phyloP scores from a whole-genome alignment of 1,140 invertebrate species.

The Diorhabda sublineata region DNA sequence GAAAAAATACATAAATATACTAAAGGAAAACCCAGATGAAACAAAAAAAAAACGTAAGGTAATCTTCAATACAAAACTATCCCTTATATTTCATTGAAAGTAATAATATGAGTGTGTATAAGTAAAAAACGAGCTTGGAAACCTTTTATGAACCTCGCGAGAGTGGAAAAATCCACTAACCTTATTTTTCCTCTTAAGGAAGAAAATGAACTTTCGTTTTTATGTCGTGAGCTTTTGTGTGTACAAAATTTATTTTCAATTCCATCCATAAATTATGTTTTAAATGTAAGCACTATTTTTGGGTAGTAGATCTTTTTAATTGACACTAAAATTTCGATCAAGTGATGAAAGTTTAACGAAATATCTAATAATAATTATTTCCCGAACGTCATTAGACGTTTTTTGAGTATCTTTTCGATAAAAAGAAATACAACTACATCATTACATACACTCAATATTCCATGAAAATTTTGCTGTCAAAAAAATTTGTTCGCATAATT shows the following conservation, averaged over 20 bases:
- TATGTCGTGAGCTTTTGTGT: slow-evolving; percentile 11
- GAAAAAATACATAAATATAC: background rate
- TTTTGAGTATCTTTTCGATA: no score
- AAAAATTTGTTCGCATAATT: no score
- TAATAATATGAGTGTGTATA: slow-evolving; percentile 16
- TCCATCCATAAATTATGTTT: slow-evolving; percentile 25
- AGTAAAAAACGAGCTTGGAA: slow-evolving; percentile 16
- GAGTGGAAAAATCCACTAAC: slow-evolving; percentile 23
- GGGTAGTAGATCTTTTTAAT: slow-evolving; percentile 18
- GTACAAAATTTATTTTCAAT: slow-evolving; percentile 29
- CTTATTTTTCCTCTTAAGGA: slow-evolving; percentile 22
- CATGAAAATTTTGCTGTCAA: no score
- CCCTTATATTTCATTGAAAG: slow-evolving; percentile 8
- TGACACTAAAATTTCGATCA: background rate
- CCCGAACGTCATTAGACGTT: no score
- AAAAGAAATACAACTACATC: no score
- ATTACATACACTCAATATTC: no score
- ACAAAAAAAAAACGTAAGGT: slow-evolving; percentile 6
- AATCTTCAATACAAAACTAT: slow-evolving; percentile 12
- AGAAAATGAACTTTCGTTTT: slow-evolving; percentile 21
- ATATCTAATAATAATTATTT: no score
- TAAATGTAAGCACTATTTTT: slow-evolving; percentile 10
- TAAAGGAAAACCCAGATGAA: background rate
- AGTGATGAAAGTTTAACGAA: no score
- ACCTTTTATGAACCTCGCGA: slow-evolving; percentile 11